Percentiles rank a stretch among this genome's conserved stretches.
phyloP scores from a whole-genome alignment of 2,797 vertebrate species.

The Enteromius unitaeniatus region DNA sequence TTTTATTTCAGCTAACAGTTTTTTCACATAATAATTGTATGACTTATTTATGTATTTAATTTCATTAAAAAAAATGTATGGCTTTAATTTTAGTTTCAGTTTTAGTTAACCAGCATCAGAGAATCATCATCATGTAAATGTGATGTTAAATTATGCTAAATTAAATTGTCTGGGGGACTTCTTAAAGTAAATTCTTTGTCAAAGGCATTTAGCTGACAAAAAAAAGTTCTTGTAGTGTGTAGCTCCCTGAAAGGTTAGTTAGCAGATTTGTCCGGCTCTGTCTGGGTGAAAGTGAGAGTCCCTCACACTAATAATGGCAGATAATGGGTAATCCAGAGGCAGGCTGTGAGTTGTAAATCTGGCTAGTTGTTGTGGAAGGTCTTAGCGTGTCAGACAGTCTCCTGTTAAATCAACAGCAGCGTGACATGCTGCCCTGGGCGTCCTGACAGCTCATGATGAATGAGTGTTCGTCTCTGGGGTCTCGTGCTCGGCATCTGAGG shows the following conservation, averaged over 20 bases:
- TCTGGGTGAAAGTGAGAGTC: conserved; percentile 32
- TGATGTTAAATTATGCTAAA: background rate
- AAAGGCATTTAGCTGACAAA: background rate
- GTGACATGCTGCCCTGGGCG: conserved; percentile 38
- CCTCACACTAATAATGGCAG: conserved; percentile 30
- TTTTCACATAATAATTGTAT: background rate
- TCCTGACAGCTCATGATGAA: conserved; percentile 61
- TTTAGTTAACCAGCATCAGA: background rate
- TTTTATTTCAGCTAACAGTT: background rate
- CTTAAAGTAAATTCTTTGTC: background rate
- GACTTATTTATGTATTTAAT: too few species aligned
- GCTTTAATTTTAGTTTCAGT: background rate
- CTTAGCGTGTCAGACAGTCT: conserved; percentile 49
- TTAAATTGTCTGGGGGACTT: background rate
- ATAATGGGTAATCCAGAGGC: conserved; percentile 54
- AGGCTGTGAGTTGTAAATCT: conserved; percentile 59
- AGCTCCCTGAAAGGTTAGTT: background rate
- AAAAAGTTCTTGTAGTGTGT: background rate
- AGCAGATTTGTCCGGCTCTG: conserved; percentile 6
- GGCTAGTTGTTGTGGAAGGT: conserved; percentile 57
- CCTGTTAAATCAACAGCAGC: conserved; percentile 57
- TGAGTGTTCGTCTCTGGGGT: conserved; percentile 60
- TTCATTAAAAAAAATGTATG: background rate
- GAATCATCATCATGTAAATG: background rate
- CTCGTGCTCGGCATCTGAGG: conserved; percentile 50